Base-by-base conservation (phyloP, 2,797 vertebrate genomes). In the Trachops cirrhosus region DNA sequence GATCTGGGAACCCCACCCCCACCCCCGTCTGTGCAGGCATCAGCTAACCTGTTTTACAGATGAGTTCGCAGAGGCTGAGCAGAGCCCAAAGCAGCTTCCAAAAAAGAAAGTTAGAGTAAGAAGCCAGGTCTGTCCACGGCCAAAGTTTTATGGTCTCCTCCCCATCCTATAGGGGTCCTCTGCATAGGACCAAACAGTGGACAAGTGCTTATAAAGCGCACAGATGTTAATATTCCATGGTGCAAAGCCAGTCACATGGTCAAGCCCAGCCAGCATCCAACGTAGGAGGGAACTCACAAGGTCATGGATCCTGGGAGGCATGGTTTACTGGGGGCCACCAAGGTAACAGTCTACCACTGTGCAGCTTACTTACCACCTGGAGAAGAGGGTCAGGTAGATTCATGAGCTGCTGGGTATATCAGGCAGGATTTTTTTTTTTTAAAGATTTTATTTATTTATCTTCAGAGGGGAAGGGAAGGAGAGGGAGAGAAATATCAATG, bases 61-160 rank as follows among this genome's bases (percentile, higher is more conserved):
- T 37, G 34, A 93, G 67, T 54, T 34, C 73, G 57, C 37, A 73
- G n/a, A 74, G 73, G 59, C 52, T 78, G 52, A 78, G 24, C n/a
- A 57, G 70, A 41, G 29, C 62, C 64, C 32, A 93, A 32, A 64
- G 59, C 74, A 78, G 39, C 86, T 89, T 93, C 64, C 57, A 68
- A 32, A 93, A 75, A 50, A 18, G 9, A 64, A 64, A 71, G 70
- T 37, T 21, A 18, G 26, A 85, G 22, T 44, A 32, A 34, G 46
- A 70, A 74, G 41, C n/a, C 73, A 74, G 37, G 22, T 50, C 26
- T 44, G 64, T 50, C n/a, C 50, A 19, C 14, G 22, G 52, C 64
- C 52, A 37, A 54, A 67, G 24, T 83, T 34, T n/a, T 59, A 67
- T 26, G 68, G 73, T 54, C 32, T 88, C 37, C 29, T 80, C n/a